Percentiles rank a stretch among this genome's conserved stretches.
phyloP scores from a whole-genome alignment of 2,113 vertebrate species.

The Onychostoma macrolepis region DNA sequence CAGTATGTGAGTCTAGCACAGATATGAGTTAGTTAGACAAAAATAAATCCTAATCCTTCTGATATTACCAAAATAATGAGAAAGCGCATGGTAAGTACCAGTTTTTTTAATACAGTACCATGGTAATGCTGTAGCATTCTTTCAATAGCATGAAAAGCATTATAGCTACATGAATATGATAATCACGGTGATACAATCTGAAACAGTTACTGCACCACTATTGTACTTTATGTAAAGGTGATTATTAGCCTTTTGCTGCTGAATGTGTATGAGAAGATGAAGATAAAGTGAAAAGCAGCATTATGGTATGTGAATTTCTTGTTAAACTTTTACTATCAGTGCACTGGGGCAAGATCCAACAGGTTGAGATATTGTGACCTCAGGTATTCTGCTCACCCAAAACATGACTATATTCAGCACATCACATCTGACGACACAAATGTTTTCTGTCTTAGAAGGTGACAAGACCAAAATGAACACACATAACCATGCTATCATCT shows the following conservation, averaged over 20 bases:
- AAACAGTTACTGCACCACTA: background rate
- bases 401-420: background rate
- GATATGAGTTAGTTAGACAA: background rate
- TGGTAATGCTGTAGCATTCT: background rate
- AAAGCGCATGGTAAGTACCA: background rate
- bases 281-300: constrained; percentile 9
- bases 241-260: background rate
- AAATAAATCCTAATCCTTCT: background rate
- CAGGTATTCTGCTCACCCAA: constrained; percentile 10
- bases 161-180: background rate
- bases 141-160: background rate
- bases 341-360: constrained; percentile 40
- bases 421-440: background rate
- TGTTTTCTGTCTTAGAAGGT: background rate
- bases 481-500: background rate
- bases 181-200: background rate
- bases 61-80: background rate
- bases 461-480: too few relatives aligned
- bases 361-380: constrained; percentile 40
- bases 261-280: background rate
- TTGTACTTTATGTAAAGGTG: background rate
- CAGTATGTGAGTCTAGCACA: background rate
- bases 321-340: background rate
- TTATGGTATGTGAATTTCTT: constrained; percentile 13
- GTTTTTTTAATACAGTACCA: background rate